Evolutionary conservation across 1,140 invertebrate genomes (phyloP), one percentile per base, ranked within the genome.

Genomic region (Neoseiulus cucumeris): DNA sequence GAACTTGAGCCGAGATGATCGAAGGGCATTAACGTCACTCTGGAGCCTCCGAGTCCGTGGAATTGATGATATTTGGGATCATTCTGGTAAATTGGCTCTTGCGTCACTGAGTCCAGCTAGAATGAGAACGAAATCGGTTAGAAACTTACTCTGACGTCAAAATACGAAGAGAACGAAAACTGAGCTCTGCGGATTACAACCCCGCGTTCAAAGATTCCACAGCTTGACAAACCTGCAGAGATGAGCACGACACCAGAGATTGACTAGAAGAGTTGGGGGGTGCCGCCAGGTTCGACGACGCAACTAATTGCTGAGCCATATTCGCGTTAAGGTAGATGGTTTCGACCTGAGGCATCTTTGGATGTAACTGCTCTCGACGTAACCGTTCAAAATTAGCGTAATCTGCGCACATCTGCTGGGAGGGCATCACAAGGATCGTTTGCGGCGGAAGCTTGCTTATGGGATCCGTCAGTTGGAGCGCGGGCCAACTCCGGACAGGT

Each of bases 1-100:
- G 51, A 25, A 25, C 33, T 59, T 2, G 51, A 59, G 14, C 51
- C 51, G 22, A 59, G 51, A 59, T 59, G 51, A 18, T 59, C 51
- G 33, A 29, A 33, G 2, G 51, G 51, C 51, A 59, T 59, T 9
- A 59, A 59, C 14, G 51, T 59, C 14, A 59, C 51, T 59, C 51
- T 25, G 33, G 51, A 59, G 14, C 51, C 51, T 9, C 51, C 51
- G 25, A 59, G 33, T n/a, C 51, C 51, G 22, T 59, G 51, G 22
- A 59, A 59, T 33, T 59, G 51, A 9, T 59, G 51, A 33, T 29
- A 59, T 33, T 59, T 59, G 14, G 51, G 51, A 59, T 59, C 51
- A 25, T 59, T 59, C 9, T 59, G 51, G 22, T 59, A 59, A 17
- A 59, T 59, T n/a, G 51, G 51, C 22, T 59, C 51, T 20, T 59